These are phyloP conservation scores for Camponotus floridanus DNA, from an alignment of 1,140 invertebrate genomes.

Conservation along the genomic window DNA sequence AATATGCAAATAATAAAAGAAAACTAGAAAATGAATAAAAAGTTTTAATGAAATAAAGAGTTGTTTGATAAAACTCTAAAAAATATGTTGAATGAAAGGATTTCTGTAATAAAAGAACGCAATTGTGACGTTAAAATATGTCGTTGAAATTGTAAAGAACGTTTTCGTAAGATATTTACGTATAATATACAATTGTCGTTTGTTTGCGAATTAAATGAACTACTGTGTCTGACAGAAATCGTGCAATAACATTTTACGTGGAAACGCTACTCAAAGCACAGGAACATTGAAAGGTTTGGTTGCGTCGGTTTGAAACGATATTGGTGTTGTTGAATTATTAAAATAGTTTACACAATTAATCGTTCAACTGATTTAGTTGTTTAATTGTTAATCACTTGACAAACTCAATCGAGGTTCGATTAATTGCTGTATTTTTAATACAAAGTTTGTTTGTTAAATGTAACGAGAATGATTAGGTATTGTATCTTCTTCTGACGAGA, in stretches of 20 bases:
- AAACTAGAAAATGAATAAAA: not conserved
- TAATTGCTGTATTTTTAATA: conserved; percentile 6
- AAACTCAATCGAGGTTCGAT: not conserved
- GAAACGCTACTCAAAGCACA: conserved; percentile 16
- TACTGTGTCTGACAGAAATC: conserved; percentile 14
- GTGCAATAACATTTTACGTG: conserved; percentile 4
- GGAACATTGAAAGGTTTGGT: conserved; percentile 10
- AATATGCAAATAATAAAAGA: not conserved
- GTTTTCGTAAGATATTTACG: not conserved
- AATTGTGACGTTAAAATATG: not conserved
- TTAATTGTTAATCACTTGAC: conserved; percentile 35
- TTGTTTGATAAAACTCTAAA: not conserved
- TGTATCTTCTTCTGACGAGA: not conserved
- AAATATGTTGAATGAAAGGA: not conserved
- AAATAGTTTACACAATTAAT: conserved; percentile 43
- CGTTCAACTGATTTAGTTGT: conserved; percentile 24
- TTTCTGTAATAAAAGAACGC: not conserved
- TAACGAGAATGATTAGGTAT: not conserved
- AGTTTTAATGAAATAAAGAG: not conserved
- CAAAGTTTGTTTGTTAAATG: not conserved
- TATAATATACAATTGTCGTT: not conserved
- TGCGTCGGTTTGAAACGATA: not conserved
- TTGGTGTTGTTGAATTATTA: conserved; percentile 44
- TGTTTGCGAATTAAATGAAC: not conserved
- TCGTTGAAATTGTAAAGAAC: not conserved